Conservation (phyloP, 2,113 vertebrate species). For the Pachyramphus minor region DNA sequence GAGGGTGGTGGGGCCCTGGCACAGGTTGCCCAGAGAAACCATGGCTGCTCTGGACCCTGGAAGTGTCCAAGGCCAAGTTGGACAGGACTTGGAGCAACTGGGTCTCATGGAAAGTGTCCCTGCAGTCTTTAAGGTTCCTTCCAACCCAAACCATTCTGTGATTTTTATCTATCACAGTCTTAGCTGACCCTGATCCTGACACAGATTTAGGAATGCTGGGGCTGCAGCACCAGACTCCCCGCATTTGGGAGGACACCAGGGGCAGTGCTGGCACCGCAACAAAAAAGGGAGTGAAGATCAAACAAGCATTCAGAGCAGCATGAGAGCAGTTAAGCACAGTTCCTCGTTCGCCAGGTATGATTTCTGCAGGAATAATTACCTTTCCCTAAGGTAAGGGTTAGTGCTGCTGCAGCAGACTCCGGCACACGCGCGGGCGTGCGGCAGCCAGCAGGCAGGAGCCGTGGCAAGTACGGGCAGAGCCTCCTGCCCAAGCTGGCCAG, state of each 20-base stretch:
- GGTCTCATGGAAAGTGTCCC: background rate
- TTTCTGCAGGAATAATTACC: conserved; percentile 16
- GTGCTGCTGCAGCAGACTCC: background rate
- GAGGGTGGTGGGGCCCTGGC: background rate
- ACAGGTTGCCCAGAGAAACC: background rate
- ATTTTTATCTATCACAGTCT: background rate
- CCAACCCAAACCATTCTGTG: background rate
- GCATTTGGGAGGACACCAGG: background rate
- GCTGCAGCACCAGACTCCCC: too few relatives aligned
- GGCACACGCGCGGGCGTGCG: background rate
- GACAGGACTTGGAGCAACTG: rapidly evolving
- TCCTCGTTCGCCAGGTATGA: background rate
- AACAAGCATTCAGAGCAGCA: background rate
- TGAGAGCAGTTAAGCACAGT: background rate
- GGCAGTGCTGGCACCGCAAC: rapidly evolving
- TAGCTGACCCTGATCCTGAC: rapidly evolving
- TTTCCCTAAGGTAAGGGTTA: conserved; percentile 54
- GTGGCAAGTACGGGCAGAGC: conserved; percentile 19
- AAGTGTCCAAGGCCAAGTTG: rapidly evolving
- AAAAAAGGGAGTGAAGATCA: background rate
- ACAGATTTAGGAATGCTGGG: background rate
- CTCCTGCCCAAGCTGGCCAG: background rate
- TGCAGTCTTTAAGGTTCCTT: background rate
- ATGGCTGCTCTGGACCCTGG: background rate
- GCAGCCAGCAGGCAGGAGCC: background rate